Evolutionary conservation across 2,113 vertebrate genomes (phyloP).

Genomic region (Clarias macrocephalus): DNA sequence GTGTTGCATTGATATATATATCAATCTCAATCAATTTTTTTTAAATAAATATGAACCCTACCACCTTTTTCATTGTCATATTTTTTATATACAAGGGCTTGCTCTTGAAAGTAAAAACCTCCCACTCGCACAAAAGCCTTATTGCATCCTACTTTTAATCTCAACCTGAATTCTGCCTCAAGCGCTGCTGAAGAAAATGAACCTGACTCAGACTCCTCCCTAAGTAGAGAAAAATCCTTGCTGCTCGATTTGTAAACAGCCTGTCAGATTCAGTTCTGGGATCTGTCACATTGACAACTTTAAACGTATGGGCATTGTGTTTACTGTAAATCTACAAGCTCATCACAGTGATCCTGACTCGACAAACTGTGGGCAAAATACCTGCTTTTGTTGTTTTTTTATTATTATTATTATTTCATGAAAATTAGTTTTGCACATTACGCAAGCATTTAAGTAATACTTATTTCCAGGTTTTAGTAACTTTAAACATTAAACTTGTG

Average conservation of each 20-base stretch:
- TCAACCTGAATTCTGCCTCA: background rate
- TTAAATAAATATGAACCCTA: background rate
- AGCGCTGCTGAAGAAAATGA: conserved; percentile 31
- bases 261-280: background rate
- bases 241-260: background rate
- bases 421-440: background rate
- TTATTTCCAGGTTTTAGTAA: too few species aligned
- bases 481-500: too few species aligned
- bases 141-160: background rate
- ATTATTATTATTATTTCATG: background rate
- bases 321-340: conserved; percentile 19
- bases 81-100: background rate
- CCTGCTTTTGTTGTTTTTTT: background rate
- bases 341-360: background rate
- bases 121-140: background rate
- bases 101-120: background rate
- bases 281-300: conserved; percentile 13
- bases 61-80: background rate
- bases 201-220: background rate
- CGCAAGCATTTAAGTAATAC: too few species aligned
- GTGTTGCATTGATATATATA: too few species aligned
- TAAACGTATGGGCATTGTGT: conserved; percentile 23
- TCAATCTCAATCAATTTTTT: too few species aligned
- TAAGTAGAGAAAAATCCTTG: background rate
- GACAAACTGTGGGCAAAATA: background rate